Base-by-base conservation (phyloP, 1,140 invertebrate species). In the Uloborus diversus region DNA sequence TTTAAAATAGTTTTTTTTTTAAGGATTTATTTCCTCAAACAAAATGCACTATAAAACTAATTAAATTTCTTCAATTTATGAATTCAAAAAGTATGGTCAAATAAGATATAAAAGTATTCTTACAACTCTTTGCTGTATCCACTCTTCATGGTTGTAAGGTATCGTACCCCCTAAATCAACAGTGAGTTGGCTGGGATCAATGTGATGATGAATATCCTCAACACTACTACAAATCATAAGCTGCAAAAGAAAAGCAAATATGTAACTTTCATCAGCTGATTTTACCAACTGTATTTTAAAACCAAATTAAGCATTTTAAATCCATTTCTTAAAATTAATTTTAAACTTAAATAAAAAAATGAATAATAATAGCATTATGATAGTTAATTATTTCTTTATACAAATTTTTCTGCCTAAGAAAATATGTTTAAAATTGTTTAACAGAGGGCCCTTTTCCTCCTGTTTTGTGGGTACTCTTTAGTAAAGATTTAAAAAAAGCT, bases 81-180 rank as follows among this genome's bases (percentile, higher is more conserved):
- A n/a, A n/a, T 51, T 17, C 27, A 59, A 70, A 59, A 51, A 20
- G 62, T n/a, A 4, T 28, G 35, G 61, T 2, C 17, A 56, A 53
- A 75, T 73, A 11, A n/a, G 28, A 14, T n/a, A 7, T 28, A 25
- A 53, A n/a, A 1, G 11, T n/a, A n/a, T n/a, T n/a, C 91, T 91
- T 88, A 98, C 96, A 86, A 96, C 93, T 90, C 96, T 89, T 86
- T 98, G 95, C 84, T 97, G 93, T 85, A 98, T 96, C 96, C 96
- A 99, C 84, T 97, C 94, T 62, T 94, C 91, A 87, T 98, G 95
- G 82, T 95, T 94, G 88, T 98, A 98, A 32, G 92, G 90, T 68
- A 98, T 89, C 80, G 91, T 89, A 9, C 97, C 97, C 4, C 94
- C 95, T 51, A 99, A 89, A 85, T 98, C 96, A 53, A 91, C 88